phyloP scores from a whole-genome alignment of 2,113 vertebrate species.

The Calidris pugnax region DNA sequence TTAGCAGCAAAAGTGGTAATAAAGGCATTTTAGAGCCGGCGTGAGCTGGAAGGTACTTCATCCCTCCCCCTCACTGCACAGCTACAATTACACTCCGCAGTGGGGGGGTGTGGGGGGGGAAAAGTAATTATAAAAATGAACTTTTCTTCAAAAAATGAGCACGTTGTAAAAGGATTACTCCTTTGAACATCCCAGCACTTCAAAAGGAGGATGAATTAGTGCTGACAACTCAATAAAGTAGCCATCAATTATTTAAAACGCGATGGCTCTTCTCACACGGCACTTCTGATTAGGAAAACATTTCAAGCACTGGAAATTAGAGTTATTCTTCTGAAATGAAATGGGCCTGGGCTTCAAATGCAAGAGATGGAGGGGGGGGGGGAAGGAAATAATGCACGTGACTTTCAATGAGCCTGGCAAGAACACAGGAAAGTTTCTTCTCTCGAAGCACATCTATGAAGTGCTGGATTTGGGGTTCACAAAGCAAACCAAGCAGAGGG shows the following conservation, averaged over 20 bases:
- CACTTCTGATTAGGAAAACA: constrained; percentile 65
- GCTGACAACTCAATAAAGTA: constrained; percentile 74
- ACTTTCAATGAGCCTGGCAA: not conserved
- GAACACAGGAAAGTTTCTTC: not conserved
- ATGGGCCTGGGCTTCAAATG: not conserved
- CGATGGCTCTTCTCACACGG: constrained; percentile 59
- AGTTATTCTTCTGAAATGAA: constrained; percentile 37
- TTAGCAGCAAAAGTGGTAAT: constrained; percentile 40
- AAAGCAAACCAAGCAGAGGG: not conserved
- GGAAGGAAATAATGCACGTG: not conserved
- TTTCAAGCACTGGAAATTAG: constrained; percentile 53
- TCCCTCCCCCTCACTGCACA: not conserved
- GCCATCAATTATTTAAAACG: constrained; percentile 77
- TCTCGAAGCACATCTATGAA: not conserved
- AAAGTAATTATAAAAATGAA: constrained; percentile 76
- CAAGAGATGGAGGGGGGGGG: not conserved
- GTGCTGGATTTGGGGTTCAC: not conserved
- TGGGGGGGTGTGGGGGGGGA: not conserved
- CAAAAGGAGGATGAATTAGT: constrained; percentile 60
- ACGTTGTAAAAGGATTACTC: constrained; percentile 58
- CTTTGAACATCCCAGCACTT: constrained; percentile 35
- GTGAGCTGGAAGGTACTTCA: constrained; percentile 15
- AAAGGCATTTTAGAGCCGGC: constrained; percentile 48
- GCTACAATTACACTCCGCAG: constrained; percentile 47
- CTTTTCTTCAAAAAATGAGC: constrained; percentile 42